Evolutionary conservation across 2,888 invertebrate genomes (phyloP), one percentile per base, ranked within the genome.

Genomic region (Tenodera sinensis): DNA sequence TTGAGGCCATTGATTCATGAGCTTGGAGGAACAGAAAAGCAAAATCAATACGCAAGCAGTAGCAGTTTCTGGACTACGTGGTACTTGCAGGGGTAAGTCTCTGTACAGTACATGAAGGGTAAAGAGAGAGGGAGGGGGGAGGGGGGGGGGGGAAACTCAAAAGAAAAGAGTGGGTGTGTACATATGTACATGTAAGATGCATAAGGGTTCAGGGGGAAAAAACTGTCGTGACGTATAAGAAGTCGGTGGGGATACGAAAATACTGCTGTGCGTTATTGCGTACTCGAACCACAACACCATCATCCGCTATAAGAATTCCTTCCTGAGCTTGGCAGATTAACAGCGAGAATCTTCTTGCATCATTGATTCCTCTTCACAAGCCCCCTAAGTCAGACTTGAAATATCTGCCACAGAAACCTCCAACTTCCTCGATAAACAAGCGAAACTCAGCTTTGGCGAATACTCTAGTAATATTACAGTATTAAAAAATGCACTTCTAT

Each of bases 31-130:
- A 90, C 88, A 90, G 90, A 90, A 89, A 90, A 90, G 90, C 90
- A 90, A 90, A 90, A 90, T 90, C 90, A 90, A 90, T 90, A 90
- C 90, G 89, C 30, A 85, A 85, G 89, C 89, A 89, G 81, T 71
- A 71, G 89, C 89, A 85, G 85, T 82, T 71, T 83, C 85, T 86
- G 86, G 86, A 25, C 86, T 86, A 86, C 81, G 81, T 86, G 9
- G 34, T n/a, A n/a, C 42, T 28, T 30, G 30, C 28, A 42, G 42
- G 84, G 84, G 84, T n/a, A n/a, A 85, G 85, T 20, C n/a, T 30
- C 25, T 12, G 85, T 25, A 87, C 12, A 25, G 87, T 71, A 28
- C 20, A 27, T 54, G 81, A 81, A 81, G 28, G 81, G 86, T n/a
- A 25, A 87, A 30, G 87, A 81, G 87, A 30, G 28, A 15, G 71